phyloP scores from a whole-genome alignment of 2,888 invertebrate genomes.

The Autographa gamma region DNA sequence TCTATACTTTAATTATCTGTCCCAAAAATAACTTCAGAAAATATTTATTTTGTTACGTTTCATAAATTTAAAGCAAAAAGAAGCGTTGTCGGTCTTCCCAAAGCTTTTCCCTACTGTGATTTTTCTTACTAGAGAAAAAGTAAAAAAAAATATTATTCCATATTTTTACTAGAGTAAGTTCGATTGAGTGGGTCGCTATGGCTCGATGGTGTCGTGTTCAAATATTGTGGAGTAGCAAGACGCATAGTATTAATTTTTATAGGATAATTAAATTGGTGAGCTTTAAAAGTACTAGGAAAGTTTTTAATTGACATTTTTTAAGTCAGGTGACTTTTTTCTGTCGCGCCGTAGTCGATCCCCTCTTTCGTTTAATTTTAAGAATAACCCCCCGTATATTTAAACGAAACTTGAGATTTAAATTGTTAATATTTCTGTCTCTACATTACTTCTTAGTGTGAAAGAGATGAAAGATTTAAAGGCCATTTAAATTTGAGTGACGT shows the following conservation, averaged over 20 bases:
- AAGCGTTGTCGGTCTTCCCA: constrained; percentile 38
- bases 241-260: constrained; percentile 49
- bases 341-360: constrained; percentile 36
- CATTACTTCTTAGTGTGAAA: background rate
- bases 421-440: background rate
- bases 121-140: constrained; percentile 39
- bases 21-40: too few relatives aligned
- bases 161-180: constrained; percentile 54
- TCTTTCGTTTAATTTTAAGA: constrained; percentile 38
- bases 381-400: constrained; percentile 2
- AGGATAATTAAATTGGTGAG: constrained; percentile 41
- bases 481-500: background rate
- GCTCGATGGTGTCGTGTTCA: constrained; percentile 1
- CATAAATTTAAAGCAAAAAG: constrained; percentile 18
- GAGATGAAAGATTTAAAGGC: background rate
- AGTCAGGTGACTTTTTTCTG: constrained; percentile 31
- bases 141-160: constrained; percentile 49
- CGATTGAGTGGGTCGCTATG: constrained; percentile 36
- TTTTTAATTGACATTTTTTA: constrained; percentile 18
- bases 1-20: background rate
- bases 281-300: constrained; percentile 32
- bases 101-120: constrained; percentile 60
- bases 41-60: constrained; percentile 11
- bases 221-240: constrained; percentile 6
- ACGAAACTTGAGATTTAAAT: background rate